Percentiles rank a stretch among this genome's conserved stretches.
phyloP scores from a whole-genome alignment of 2,888 invertebrate genomes.

The Spodoptera exigua region DNA sequence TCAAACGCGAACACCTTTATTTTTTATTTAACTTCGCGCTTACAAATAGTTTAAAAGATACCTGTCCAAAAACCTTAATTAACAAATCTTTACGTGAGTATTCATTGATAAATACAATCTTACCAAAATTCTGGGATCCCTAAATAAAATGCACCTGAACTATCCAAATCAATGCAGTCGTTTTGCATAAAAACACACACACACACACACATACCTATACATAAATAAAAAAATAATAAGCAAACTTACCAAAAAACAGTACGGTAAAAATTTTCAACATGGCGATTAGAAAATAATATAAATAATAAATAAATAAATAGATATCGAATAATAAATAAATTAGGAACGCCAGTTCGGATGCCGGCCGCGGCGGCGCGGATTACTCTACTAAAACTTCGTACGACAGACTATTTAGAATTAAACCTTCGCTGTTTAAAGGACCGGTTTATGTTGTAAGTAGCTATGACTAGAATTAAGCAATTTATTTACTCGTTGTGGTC shows the following conservation, averaged over 20 bases:
- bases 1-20: too few species aligned
- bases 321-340: slow-evolving; percentile 57
- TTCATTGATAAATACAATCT: too few species aligned
- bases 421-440: slow-evolving; percentile 70
- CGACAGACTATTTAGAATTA: slow-evolving; percentile 72
- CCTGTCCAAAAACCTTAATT: too few species aligned
- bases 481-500: too few species aligned
- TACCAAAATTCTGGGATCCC: too few species aligned
- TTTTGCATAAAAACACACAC: neutral
- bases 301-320: slow-evolving; percentile 44
- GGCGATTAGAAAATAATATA: slow-evolving; percentile 50
- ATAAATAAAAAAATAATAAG: slow-evolving; percentile 11
- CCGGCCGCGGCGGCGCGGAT: slow-evolving; percentile 65
- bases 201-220: neutral
- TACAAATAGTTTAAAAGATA: too few species aligned
- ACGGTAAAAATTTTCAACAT: slow-evolving; percentile 72
- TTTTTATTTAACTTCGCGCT: too few species aligned
- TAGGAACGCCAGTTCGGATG: slow-evolving; percentile 62
- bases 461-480: neutral
- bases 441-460: slow-evolving; percentile 47
- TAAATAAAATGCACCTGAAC: too few species aligned
- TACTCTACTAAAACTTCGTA: slow-evolving; percentile 71
- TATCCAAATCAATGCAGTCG: too few species aligned
- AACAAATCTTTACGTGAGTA: too few species aligned
- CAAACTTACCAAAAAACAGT: slow-evolving; percentile 68